Conservation (phyloP, 2,888 invertebrate genomes). For the Gryllus longicercus region DNA sequence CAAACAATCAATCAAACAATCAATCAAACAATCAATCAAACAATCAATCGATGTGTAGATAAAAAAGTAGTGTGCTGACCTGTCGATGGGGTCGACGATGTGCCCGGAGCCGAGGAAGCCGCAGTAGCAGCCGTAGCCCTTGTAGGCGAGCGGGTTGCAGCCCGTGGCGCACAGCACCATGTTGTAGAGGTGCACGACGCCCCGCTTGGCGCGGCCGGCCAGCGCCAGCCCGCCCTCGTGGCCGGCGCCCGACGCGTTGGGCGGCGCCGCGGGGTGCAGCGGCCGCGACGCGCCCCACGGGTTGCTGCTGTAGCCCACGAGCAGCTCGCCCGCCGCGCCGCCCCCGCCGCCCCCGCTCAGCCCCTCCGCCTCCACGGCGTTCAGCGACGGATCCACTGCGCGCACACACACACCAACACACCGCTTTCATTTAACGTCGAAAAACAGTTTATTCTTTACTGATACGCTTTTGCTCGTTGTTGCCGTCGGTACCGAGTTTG, state of each 20-base stretch:
- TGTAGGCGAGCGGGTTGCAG: slow-evolving; percentile 77
- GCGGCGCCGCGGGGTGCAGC: slow-evolving; percentile 34
- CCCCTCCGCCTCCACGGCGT: neutral
- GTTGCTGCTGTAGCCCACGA: slow-evolving; percentile 28
- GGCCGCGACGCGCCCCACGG: slow-evolving; percentile 28
- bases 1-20: no score
- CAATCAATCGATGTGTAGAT: no score
- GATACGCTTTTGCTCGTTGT: no score
- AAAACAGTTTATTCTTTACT: no score
- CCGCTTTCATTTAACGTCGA: neutral
- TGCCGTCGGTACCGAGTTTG: no score
- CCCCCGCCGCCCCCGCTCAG: neutral
- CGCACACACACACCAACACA: neutral
- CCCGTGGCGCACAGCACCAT: slow-evolving; percentile 83
- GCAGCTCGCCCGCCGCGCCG: neutral
- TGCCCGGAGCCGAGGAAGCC: slow-evolving; percentile 79
- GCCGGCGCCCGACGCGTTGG: slow-evolving; percentile 46
- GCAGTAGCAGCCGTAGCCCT: slow-evolving; percentile 88
- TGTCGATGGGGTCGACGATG: slow-evolving; percentile 77
- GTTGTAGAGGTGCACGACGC: slow-evolving; percentile 75
- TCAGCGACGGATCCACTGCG: neutral
- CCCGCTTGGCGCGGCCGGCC: slow-evolving; percentile 48
- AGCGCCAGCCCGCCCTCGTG: slow-evolving; percentile 27
- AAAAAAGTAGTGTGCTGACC: slow-evolving; percentile 49
- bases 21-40: no score